Percentiles rank a stretch among this genome's conserved stretches.
Conservation (phyloP, 2,888 invertebrate genomes). For the Platycheirus albimanus region DNA sequence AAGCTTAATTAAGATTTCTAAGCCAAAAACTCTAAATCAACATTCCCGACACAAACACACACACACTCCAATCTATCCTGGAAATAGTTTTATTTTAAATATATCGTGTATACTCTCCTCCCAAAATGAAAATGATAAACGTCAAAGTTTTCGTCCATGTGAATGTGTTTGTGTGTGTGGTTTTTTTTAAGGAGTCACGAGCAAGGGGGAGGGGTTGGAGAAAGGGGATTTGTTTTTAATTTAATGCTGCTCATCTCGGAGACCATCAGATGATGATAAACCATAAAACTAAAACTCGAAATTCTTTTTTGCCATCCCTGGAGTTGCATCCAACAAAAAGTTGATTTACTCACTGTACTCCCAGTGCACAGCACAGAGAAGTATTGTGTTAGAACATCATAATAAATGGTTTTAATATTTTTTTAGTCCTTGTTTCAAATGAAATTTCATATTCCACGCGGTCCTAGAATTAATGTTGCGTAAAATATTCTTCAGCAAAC, state of each 20-base stretch:
- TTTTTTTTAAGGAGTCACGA: no score
- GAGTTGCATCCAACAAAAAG: slow-evolving; percentile 42
- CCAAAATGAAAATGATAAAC: slow-evolving; percentile 46
- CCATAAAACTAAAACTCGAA: slow-evolving; percentile 26
- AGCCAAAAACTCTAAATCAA: slow-evolving; percentile 62
- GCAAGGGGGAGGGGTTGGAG: no score
- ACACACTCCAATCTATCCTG: neutral
- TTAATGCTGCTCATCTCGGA: slow-evolving; percentile 21
- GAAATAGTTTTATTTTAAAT: slow-evolving; percentile 52
- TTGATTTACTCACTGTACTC: slow-evolving; percentile 65
- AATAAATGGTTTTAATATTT: slow-evolving; percentile 70
- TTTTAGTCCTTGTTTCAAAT: slow-evolving; percentile 12
- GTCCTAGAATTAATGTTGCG: slow-evolving; percentile 54
- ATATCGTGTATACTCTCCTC: neutral
- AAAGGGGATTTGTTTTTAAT: slow-evolving; percentile 7
- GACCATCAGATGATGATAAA: slow-evolving; percentile 29
- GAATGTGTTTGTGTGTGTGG: neutral
- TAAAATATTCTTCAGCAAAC: slow-evolving; percentile 36
- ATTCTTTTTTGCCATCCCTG: slow-evolving; percentile 11
- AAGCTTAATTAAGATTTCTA: slow-evolving; percentile 66
- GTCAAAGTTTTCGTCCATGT: slow-evolving; percentile 59
- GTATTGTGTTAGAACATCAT: slow-evolving; percentile 55
- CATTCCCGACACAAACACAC: slow-evolving; percentile 34
- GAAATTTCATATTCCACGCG: slow-evolving; percentile 52
- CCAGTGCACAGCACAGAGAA: neutral